Percentiles rank a stretch among this genome's conserved stretches.
Conservation (phyloP, 1,140 invertebrate species). For the Teleopsis dalmanni region DNA sequence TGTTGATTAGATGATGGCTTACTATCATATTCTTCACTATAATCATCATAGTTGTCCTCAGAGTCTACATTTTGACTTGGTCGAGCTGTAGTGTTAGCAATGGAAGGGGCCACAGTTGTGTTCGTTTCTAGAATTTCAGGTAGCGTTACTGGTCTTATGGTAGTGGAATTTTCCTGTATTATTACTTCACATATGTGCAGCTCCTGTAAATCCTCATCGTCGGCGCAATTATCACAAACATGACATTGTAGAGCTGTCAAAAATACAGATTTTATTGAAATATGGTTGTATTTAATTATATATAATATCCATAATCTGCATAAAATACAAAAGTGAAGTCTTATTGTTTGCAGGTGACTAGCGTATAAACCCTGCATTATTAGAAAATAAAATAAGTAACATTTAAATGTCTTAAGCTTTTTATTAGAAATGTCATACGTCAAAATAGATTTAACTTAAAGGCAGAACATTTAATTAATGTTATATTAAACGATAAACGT, state of each 20-base stretch:
- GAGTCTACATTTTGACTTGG: neutral
- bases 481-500: too few species aligned
- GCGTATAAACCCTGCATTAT: too few species aligned
- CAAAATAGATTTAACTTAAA: too few species aligned
- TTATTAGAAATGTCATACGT: too few species aligned
- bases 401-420: too few species aligned
- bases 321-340: too few species aligned
- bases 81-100: neutral
- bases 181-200: constrained; percentile 23
- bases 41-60: neutral
- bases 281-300: neutral
- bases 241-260: constrained; percentile 32
- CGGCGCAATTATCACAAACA: constrained; percentile 33
- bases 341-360: too few species aligned
- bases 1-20: neutral
- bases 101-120: neutral
- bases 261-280: neutral
- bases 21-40: neutral
- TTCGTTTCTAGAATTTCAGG: too few species aligned
- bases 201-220: constrained; percentile 19
- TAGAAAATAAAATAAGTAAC: too few species aligned
- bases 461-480: too few species aligned
- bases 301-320: neutral
- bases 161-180: neutral
- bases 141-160: neutral